These are phyloP conservation scores for Donacobius atricapilla DNA, from an alignment of 2,113 vertebrate species.

Conservation along the genomic window DNA sequence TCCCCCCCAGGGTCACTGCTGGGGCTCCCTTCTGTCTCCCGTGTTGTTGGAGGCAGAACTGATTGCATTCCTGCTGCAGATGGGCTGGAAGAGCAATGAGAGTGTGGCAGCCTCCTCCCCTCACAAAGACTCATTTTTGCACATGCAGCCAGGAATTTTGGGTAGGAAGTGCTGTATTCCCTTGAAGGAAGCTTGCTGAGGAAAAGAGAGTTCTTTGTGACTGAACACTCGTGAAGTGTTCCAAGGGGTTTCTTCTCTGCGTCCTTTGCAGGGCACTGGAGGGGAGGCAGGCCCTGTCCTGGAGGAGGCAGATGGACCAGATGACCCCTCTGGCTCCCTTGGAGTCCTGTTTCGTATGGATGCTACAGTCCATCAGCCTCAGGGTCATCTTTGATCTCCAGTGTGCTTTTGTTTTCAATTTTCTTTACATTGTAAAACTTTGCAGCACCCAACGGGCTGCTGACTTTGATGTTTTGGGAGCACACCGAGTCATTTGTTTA, in stretches of 20 bases:
- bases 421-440: constrained; percentile 15
- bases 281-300: not conserved
- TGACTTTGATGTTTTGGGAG: constrained; percentile 3
- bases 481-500: not conserved
- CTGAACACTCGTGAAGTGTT: not conserved
- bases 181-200: not conserved
- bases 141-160: not conserved
- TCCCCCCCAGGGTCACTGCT: not conserved
- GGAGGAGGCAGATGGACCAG: constrained; percentile 25
- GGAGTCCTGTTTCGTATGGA: not conserved
- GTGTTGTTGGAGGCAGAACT: not conserved
- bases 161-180: not conserved
- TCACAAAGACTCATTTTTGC: not conserved
- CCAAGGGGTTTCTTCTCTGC: not conserved
- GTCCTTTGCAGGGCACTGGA: not conserved
- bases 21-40: not conserved
- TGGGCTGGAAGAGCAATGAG: not conserved
- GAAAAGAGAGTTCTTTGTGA: constrained; percentile 13
- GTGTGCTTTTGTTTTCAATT: constrained; percentile 47
- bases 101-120: not conserved
- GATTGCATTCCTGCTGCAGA: not conserved
- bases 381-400: constrained; percentile 41
- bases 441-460: not conserved
- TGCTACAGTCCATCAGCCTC: not conserved
- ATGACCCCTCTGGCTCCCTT: not conserved